Evolutionary conservation across 2,888 invertebrate species (phyloP).

Genomic region (Drosophila flavopinicola): DNA sequence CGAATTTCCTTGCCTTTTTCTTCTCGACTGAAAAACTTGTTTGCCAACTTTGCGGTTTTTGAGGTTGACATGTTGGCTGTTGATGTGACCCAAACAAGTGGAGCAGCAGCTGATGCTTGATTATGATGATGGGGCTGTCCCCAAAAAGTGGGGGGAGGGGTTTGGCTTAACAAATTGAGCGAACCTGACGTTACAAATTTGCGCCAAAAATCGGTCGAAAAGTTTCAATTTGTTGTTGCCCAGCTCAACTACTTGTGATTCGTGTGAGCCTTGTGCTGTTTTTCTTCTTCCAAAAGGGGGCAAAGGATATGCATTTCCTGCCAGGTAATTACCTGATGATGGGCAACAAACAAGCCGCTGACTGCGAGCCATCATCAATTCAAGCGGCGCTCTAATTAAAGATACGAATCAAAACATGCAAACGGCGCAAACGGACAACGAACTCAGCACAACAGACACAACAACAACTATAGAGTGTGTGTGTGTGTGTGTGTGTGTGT

Average conservation of each 20-base stretch:
- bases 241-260: constrained; percentile 6
- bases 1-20: constrained; percentile 54
- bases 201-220: constrained; percentile 43
- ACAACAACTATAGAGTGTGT: background rate
- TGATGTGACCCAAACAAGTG: constrained; percentile 76
- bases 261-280: constrained; percentile 2
- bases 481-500: constrained; percentile 11
- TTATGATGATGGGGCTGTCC: constrained; percentile 56
- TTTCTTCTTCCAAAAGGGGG: background rate
- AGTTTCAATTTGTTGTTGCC: constrained; percentile 5
- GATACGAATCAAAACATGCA: constrained; percentile 75
- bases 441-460: constrained; percentile 44
- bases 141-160: background rate
- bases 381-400: constrained; percentile 72
- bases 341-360: constrained; percentile 76
- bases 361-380: constrained; percentile 74
- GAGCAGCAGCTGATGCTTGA: constrained; percentile 71
- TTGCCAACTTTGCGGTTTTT: constrained; percentile 80
- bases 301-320: constrained; percentile 76
- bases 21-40: constrained; percentile 62
- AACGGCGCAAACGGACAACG: constrained; percentile 69
- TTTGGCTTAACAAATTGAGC: constrained; percentile 52
- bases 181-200: constrained; percentile 62
- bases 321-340: constrained; percentile 77
- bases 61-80: constrained; percentile 79